Evolutionary conservation across 1,140 invertebrate genomes (phyloP).

Genomic region (Halesus radiatus): DNA sequence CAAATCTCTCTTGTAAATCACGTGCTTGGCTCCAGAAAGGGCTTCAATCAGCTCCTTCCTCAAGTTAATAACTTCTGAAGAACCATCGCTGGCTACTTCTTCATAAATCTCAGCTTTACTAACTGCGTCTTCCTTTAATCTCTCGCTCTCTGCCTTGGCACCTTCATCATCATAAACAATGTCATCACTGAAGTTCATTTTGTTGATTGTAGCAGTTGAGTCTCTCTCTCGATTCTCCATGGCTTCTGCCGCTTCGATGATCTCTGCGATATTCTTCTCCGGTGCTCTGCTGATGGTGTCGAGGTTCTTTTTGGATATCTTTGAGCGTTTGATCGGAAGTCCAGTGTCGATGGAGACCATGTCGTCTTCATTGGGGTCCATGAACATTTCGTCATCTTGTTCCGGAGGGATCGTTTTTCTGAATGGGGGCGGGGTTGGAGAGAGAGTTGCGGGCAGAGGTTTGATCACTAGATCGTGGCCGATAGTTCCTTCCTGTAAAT

Average conservation of each 20-base stretch:
- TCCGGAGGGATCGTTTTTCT: slow-evolving; percentile 63
- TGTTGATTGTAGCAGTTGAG: slow-evolving; percentile 38
- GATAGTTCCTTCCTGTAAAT: slow-evolving; percentile 88
- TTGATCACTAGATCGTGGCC: slow-evolving; percentile 89
- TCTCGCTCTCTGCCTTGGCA: slow-evolving; percentile 48
- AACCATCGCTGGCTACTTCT: background rate
- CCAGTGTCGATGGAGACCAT: slow-evolving; percentile 74
- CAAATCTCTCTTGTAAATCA: slow-evolving; percentile 76
- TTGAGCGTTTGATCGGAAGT: slow-evolving; percentile 65
- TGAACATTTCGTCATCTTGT: slow-evolving; percentile 83
- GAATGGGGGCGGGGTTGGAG: slow-evolving; percentile 56
- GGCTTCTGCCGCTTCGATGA: slow-evolving; percentile 17
- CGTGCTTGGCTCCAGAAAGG: slow-evolving; percentile 71
- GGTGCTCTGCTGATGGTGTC: background rate
- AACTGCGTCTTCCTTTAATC: background rate
- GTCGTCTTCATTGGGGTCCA: slow-evolving; percentile 74
- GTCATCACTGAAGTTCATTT: slow-evolving; percentile 50
- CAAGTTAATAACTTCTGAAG: slow-evolving; percentile 22
- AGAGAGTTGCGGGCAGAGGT: slow-evolving; percentile 81
- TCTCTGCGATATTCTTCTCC: slow-evolving; percentile 5
- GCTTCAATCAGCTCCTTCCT: slow-evolving; percentile 58
- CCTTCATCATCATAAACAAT: slow-evolving; percentile 46
- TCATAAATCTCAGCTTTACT: background rate
- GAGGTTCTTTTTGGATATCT: slow-evolving; percentile 50
- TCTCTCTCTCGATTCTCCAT: background rate